Evolutionary conservation across 2,888 invertebrate genomes (phyloP), one percentile per base, ranked within the genome.

Genomic region (Elegia similella): DNA sequence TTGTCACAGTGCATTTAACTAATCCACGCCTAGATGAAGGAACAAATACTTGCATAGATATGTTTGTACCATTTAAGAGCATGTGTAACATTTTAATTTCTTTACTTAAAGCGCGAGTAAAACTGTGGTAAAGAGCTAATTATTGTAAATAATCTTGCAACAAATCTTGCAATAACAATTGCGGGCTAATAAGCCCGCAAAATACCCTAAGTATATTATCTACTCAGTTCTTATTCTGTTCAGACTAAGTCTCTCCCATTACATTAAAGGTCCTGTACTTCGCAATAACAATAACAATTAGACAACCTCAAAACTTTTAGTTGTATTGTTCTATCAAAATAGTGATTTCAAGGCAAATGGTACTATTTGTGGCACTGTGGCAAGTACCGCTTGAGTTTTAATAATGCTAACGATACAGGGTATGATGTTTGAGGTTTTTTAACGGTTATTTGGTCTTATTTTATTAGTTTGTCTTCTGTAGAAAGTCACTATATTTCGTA

Each of bases 231-330:
- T 44, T 55, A 43, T 16, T 8, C 13, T 17, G 44, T 17, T 42
- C 42, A 44, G 54, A 44, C 32, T 53, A n/a, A 55, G 44, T 53
- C 50, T 44, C 34, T 16, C 44, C 42, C 56, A 50, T 48, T 55
- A 32, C 54, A 32, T 50, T 12, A 44, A 55, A 32, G 44, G 44
- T 44, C 54, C 54, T 55, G 42, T 42, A 15, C 30, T 53, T 44
- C 44, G 54, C 34, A 46, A 44, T 46, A 55, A 55, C 44, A 55
- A 43, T 54, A 54, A 54, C 32, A 54, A 55, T 55, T 55, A 55
- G 54, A 30, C 54, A 55, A 55, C 44, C 54, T 44, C 54, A 55
- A 55, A 47, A 43, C 32, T 44, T 43, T 54, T 30, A 54, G 30
- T 44, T 55, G 7, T 42, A 42, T 52, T 52, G 54, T 44, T 55